Conservation (phyloP, 1,140 invertebrate species). For the Cydia pomonella region DNA sequence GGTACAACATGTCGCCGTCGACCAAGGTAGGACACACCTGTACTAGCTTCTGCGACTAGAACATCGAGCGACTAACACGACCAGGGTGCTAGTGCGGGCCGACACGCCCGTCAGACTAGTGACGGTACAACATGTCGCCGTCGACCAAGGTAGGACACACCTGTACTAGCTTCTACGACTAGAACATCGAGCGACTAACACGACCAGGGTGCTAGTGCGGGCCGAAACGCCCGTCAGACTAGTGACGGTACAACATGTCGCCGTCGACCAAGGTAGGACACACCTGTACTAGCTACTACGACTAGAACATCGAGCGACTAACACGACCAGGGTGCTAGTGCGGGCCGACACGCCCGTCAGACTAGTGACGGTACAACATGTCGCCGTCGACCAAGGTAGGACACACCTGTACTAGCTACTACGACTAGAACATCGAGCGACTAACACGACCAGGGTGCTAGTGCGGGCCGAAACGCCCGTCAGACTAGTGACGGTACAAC, state of each 20-base stretch:
- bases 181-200: conserved; percentile 48
- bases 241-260: conserved; percentile 40
- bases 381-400: conserved; percentile 40
- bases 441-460: too few species aligned
- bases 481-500: too few species aligned
- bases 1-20: conserved; percentile 41
- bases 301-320: conserved; percentile 47
- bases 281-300: conserved; percentile 15
- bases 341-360: conserved; percentile 53
- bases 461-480: too few species aligned
- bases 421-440: too few species aligned
- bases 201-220: conserved; percentile 42
- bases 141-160: conserved; percentile 40
- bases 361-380: conserved; percentile 41
- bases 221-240: conserved; percentile 51
- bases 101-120: conserved; percentile 51
- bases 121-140: conserved; percentile 40
- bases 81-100: conserved; percentile 44
- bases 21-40: conserved; percentile 38
- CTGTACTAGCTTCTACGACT: conserved; percentile 34
- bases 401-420: not conserved
- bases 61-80: conserved; percentile 49
- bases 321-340: conserved; percentile 46
- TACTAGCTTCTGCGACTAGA: conserved; percentile 41
- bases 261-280: conserved; percentile 41